Conservation (phyloP, 35 echinoderm and acorn worm genomes). For the Ophioderma brevispina region DNA sequence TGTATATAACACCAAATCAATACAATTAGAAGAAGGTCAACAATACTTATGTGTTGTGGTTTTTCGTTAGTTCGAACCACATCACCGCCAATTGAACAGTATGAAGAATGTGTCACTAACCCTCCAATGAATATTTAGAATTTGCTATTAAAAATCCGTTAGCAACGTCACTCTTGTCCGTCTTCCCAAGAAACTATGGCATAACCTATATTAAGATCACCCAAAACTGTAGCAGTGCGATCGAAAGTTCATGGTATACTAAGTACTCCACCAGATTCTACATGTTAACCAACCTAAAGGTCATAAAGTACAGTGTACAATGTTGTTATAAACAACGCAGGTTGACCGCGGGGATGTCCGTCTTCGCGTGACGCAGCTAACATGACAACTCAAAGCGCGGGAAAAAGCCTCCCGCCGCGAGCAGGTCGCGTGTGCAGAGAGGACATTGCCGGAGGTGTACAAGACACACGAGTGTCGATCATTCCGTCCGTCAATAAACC, state of each 20-base stretch:
- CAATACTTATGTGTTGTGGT: neutral
- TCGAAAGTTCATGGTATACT: neutral
- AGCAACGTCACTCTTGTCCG: neutral
- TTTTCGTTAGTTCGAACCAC: neutral
- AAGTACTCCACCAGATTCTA: neutral
- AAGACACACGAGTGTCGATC: neutral
- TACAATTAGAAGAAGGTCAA: neutral
- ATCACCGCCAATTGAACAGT: neutral
- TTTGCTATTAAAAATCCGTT: neutral
- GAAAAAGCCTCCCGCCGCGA: neutral
- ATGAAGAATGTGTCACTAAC: neutral
- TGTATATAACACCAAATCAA: neutral
- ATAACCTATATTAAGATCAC: neutral
- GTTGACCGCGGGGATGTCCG: neutral
- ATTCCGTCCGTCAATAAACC: neutral
- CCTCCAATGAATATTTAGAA: neutral
- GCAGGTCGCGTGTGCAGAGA: neutral
- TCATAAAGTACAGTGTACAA: neutral
- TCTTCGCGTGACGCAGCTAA: neutral
- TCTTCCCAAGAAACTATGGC: neutral
- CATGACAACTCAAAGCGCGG: neutral
- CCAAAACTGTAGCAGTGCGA: neutral
- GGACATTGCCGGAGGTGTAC: neutral
- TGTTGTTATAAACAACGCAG: neutral
- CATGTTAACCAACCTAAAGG: neutral